Base-by-base conservation (phyloP, 2,888 invertebrate species). In the Adelphocoris suturalis region DNA sequence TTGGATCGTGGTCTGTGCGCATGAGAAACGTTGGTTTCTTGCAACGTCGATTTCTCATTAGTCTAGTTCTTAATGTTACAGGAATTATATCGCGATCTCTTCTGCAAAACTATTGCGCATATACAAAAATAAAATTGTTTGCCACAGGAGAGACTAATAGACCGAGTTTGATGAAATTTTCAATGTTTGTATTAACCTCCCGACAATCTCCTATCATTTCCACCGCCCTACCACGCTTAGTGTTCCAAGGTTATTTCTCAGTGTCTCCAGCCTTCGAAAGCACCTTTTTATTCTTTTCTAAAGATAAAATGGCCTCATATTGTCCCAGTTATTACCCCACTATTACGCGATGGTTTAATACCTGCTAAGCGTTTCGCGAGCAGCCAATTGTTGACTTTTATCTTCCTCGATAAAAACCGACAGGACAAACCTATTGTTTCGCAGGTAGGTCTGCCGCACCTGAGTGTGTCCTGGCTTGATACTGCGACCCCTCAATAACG, bases 381-480 rank as follows among this genome's bases (percentile, higher is more conserved):
- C 68, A 23, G 68, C 68, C 68, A 68, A 68, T 68, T 68, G 68
- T 68, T 68, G 68, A 68, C 5, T 27, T 68, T 68, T 68, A 68
- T 68, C 68, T 68, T 23, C 23, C 23, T 23, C 68, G 68, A 68
- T 68, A 68, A 68, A 57, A 19, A 23, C 11, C 13, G n/a, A 23
- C 27, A 23, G 68, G 68, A 68, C 23, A 11, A 68, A 68, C 13
- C 68, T 23, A 68, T 68, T 68, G 68, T 68, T 68, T 61, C 61
- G 61, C 16, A 14, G 61, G 52, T 52, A 52, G 16, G n/a, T 68
- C 68, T 23, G 68, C 68, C 68, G 27, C 27, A 19, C 68, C 68
- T 68, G 68, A 23, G 68, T 23, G 23, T 12, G 68, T 11, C 68
- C 68, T 11, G 68, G 13, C 11, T 68, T 68, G 68, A 68, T 68